Evolutionary conservation across 2,113 vertebrate species (phyloP), one percentile per base, ranked within the genome.

Genomic region (Reinhardtius hippoglossoides): DNA sequence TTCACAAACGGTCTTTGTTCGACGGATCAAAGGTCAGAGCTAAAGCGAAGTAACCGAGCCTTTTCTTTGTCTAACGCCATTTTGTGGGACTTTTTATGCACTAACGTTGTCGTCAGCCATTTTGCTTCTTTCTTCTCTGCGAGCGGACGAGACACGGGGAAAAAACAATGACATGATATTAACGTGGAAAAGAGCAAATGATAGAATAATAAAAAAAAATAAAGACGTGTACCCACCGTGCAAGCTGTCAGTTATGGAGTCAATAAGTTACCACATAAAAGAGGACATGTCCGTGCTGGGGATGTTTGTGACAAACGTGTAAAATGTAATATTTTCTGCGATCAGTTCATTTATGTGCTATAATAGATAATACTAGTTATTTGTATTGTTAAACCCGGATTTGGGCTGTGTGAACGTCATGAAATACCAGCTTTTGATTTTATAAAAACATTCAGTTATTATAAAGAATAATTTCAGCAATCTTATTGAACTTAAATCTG

Each of bases 41-140:
- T 71, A 80, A 73, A 15, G 16, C 46, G 42, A 8, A 61, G 31
- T 50, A 48, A 52, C 27, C 4, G 3, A 52, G 64, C 48, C 56
- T 44, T 80, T 87, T 70, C 83, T 87, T 91, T 87, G 84, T 87
- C 74, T 87, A 88, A 90, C 94, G 93, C 94, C 94, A 95, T 95
- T 94, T 95, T 95, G 93, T 93, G 86, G 74, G 57, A 54, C 76
- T 75, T 88, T 83, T 50, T 46, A 62, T 72, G 65, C 69, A n/a
- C 18, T 26, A 60, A 74, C 52, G 77, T 18, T 70, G 66, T 89
- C 71, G 82, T 87, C 94, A 89, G 94, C 94, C 94, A 94, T 95
- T 94, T 94, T 94, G 86, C 81, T 31, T 59, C 77, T 89, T 83
- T 80, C 71, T 78, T 78, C 60, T 61, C 13, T 46, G 57, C 23